Percentiles rank a stretch among this genome's conserved stretches.
Conservation (phyloP, 2,797 vertebrate genomes). For the Cossypha niveicapilla region DNA sequence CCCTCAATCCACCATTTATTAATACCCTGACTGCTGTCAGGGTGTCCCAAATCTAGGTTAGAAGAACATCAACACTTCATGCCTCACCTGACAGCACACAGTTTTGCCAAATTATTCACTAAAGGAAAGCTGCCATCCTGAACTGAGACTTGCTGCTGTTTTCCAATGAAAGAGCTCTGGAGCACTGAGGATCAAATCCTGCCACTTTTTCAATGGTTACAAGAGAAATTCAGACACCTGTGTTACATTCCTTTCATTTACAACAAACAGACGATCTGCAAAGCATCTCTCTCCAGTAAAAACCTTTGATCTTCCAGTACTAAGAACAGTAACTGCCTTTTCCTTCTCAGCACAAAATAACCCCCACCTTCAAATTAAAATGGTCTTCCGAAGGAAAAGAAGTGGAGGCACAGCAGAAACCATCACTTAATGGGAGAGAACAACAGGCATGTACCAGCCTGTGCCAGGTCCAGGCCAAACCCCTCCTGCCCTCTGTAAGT, state of each 20-base stretch:
- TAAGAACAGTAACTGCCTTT: neutral
- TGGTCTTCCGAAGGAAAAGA: neutral
- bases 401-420: neutral
- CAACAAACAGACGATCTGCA: neutral
- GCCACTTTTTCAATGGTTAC: neutral
- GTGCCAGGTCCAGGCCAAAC: neutral
- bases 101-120: neutral
- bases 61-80: neutral
- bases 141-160: neutral
- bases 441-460: neutral
- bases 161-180: neutral
- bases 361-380: neutral
- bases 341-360: neutral
- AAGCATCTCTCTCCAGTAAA: neutral
- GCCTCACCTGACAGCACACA: neutral
- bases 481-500: neutral
- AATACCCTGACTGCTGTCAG: neutral
- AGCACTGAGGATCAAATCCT: neutral
- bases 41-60: neutral
- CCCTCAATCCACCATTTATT: neutral
- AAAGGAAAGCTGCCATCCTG: neutral
- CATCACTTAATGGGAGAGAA: neutral
- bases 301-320: neutral
- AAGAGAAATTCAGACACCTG: neutral
- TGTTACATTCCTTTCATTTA: neutral